These are phyloP conservation scores for Rhagium mordax DNA, from an alignment of 2,888 invertebrate genomes.

Conservation along the genomic window DNA sequence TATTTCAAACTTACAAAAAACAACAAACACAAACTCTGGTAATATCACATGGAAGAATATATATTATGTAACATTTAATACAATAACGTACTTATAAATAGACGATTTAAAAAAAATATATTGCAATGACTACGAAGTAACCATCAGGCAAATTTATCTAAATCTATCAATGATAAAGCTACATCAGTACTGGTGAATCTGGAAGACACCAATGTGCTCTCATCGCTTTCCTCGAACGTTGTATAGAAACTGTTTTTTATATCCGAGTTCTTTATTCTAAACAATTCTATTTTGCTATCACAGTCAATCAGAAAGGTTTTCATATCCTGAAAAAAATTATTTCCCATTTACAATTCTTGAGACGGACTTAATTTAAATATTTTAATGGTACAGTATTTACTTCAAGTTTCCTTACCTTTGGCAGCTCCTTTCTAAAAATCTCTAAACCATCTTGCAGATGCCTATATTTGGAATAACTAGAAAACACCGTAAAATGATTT, in stretches of 20 bases:
- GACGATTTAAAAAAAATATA: too few species aligned
- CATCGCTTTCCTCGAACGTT: conserved; percentile 55
- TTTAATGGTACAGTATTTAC: too few species aligned
- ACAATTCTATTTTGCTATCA: conserved; percentile 55
- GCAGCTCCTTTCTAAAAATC: conserved; percentile 66
- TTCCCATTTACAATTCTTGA: neutral
- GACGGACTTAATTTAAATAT: neutral
- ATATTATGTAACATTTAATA: too few species aligned
- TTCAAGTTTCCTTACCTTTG: conserved; percentile 52
- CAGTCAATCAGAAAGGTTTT: conserved; percentile 58
- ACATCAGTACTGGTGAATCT: conserved; percentile 62
- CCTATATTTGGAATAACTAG: conserved; percentile 74
- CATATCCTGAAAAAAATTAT: conserved; percentile 56
- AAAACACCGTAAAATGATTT: conserved; percentile 76
- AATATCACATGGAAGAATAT: too few species aligned
- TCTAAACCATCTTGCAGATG: conserved; percentile 71
- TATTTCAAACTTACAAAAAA: too few species aligned
- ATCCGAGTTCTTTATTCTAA: conserved; percentile 26
- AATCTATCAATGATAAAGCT: conserved; percentile 64
- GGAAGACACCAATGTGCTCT: conserved; percentile 56
- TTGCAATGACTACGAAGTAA: too few species aligned
- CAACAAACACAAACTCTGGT: too few species aligned
- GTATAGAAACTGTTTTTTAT: conserved; percentile 28
- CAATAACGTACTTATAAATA: too few species aligned
- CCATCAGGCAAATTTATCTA: conserved; percentile 57